phyloP scores from a whole-genome alignment of 2,113 vertebrate species.

The Copsychus sechellarum region DNA sequence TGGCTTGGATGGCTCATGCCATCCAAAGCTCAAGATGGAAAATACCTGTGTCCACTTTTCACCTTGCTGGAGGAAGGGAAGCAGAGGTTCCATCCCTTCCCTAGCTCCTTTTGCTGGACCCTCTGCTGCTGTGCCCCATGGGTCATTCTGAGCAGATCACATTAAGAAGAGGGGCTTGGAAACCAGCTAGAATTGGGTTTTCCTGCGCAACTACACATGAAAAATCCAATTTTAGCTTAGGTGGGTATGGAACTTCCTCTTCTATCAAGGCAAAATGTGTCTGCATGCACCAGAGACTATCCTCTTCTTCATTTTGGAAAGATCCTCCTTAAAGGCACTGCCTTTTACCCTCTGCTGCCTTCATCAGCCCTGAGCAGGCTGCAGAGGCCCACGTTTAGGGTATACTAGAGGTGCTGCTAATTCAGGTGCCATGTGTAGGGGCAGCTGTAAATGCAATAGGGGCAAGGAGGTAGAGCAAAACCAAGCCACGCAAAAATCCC shows the following conservation, averaged over 20 bases:
- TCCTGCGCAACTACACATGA: not conserved
- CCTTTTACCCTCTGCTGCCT: not conserved
- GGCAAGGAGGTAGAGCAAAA: not conserved
- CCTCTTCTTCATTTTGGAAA: not conserved
- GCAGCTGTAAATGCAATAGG: not conserved
- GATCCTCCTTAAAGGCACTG: not conserved
- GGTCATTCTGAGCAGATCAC: not conserved
- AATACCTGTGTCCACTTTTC: not conserved
- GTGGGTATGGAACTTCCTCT: not conserved
- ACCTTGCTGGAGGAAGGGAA: not conserved
- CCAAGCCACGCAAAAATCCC: not conserved
- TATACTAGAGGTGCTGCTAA: not conserved
- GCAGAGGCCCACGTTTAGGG: not conserved
- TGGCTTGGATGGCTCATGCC: not conserved
- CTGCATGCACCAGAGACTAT: not conserved
- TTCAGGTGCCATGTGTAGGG: not conserved
- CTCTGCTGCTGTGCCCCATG: not conserved
- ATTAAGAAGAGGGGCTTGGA: not conserved
- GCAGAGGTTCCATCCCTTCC: not conserved
- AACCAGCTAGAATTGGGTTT: not conserved
- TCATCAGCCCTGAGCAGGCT: fast-evolving
- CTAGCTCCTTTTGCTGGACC: not conserved
- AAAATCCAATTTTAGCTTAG: not conserved
- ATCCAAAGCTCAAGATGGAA: not conserved
- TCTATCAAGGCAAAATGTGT: not conserved